Conservation (phyloP, 92 coral and sea anemone genomes). For the Palythoa heliodiscus region DNA sequence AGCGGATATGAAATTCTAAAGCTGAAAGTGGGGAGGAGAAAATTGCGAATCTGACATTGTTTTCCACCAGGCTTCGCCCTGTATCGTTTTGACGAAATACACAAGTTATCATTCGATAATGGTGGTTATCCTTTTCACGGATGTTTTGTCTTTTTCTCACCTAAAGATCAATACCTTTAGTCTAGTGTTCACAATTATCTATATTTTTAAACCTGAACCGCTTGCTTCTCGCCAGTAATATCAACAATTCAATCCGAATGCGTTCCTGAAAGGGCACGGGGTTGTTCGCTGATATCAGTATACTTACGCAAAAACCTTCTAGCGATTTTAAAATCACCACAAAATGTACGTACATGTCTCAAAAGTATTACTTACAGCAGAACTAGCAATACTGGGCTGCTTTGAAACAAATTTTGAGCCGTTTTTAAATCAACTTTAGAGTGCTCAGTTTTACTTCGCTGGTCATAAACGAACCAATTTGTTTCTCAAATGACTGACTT, state of each 20-base stretch:
- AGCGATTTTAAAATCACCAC: not conserved
- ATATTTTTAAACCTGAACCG: not conserved
- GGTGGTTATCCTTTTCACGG: not conserved
- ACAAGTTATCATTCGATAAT: not conserved
- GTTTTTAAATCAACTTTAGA: constrained; percentile 4
- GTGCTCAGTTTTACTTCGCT: not conserved
- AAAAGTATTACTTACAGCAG: not conserved
- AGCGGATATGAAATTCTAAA: constrained; percentile 82
- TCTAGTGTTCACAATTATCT: not conserved
- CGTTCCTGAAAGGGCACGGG: not conserved
- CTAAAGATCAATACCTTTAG: constrained; percentile 4
- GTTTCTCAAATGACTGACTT: not conserved
- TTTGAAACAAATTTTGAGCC: not conserved
- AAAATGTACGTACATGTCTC: not conserved
- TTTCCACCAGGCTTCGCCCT: not conserved
- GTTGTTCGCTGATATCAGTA: too few relatives aligned
- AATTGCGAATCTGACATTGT: constrained; percentile 31
- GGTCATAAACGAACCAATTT: not conserved
- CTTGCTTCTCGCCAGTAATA: too few relatives aligned
- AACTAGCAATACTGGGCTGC: not conserved
- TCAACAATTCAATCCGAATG: not conserved
- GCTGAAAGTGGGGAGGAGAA: constrained; percentile 35
- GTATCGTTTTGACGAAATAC: constrained; percentile 4
- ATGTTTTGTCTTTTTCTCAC: constrained; percentile 11
- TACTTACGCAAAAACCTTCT: not conserved